A percentile compares a stretch with the other conserved stretches of the same genome.
Evolutionary conservation across 1,140 invertebrate species (phyloP).

Genomic region (Pristionchus pacificus): DNA sequence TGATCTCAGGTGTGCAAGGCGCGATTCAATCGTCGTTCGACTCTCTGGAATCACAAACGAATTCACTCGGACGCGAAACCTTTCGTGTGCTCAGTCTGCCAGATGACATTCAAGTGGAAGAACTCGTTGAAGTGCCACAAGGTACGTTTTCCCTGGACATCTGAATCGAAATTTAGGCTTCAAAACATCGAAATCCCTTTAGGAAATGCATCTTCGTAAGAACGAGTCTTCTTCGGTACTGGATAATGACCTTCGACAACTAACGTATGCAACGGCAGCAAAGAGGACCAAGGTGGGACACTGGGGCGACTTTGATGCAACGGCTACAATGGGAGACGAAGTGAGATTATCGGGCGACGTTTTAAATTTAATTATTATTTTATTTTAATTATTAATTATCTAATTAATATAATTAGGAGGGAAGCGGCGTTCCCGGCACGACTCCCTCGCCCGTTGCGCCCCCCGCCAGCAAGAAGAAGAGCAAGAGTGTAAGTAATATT

Average conservation of each 20-base stretch:
- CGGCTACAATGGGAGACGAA: not conserved
- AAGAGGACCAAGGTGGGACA: constrained; percentile 42
- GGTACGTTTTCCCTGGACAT: not conserved
- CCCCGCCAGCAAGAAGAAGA: not conserved
- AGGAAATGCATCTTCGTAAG: constrained; percentile 54
- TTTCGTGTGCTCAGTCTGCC: constrained; percentile 53
- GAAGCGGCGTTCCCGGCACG: not conserved
- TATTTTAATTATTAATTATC: constrained; percentile 6
- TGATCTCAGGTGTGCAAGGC: constrained; percentile 55
- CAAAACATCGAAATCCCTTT: not conserved
- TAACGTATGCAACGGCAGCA: constrained; percentile 56
- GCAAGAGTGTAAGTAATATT: not conserved
- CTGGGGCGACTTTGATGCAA: not conserved
- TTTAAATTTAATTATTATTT: constrained; percentile 3
- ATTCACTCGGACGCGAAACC: constrained; percentile 56
- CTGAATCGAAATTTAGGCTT: not conserved
- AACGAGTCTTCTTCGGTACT: constrained; percentile 41
- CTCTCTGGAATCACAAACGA: constrained; percentile 56
- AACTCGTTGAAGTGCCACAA: constrained; percentile 57
- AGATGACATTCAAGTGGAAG: constrained; percentile 58
- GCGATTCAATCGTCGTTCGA: constrained; percentile 55
- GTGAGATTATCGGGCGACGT: not conserved
- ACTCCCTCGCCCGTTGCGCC: not conserved
- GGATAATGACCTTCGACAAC: constrained; percentile 46
- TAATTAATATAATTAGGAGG: constrained; percentile 2